These are phyloP conservation scores for Streptopelia turtur DNA, from an alignment of 2,797 vertebrate genomes.

Conservation along the genomic window DNA sequence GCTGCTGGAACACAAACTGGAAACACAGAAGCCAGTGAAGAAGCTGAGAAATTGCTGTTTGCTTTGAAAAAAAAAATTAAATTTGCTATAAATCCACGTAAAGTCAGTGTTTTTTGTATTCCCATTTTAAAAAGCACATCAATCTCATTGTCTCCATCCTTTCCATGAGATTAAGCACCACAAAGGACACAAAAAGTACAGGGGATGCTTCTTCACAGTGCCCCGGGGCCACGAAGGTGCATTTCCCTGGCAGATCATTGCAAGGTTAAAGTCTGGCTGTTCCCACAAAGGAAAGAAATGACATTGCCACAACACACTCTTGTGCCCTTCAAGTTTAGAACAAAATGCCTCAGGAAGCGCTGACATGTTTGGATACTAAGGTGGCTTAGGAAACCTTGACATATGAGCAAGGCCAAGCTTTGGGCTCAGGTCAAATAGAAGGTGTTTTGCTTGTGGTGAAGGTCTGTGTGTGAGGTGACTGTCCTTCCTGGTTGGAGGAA, in stretches of 20 bases:
- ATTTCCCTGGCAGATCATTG: not conserved
- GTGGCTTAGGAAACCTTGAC: not conserved
- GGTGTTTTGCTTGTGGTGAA: not conserved
- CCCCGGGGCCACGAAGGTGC: not conserved
- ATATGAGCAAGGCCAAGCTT: not conserved
- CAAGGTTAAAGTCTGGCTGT: not conserved
- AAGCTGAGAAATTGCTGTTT: not conserved
- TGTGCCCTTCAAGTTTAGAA: not conserved
- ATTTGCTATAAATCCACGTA: not conserved
- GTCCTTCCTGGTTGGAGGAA: not conserved
- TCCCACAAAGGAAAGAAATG: not conserved
- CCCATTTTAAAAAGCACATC: not conserved
- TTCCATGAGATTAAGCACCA: not conserved
- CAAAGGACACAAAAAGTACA: not conserved
- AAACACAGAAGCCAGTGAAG: not conserved
- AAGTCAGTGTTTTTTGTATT: not conserved
- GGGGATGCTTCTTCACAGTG: not conserved
- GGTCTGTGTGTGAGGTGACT: not conserved
- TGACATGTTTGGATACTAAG: not conserved
- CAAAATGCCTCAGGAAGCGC: constrained; percentile 15
- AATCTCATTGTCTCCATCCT: not conserved
- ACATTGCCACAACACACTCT: not conserved
- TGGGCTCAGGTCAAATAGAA: not conserved
- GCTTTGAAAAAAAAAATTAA: not conserved
- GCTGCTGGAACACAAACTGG: not conserved